A percentile compares a stretch with the other conserved stretches of the same genome.
Conservation (phyloP, 2,888 invertebrate genomes). For the Stenolophus ochropezus region DNA sequence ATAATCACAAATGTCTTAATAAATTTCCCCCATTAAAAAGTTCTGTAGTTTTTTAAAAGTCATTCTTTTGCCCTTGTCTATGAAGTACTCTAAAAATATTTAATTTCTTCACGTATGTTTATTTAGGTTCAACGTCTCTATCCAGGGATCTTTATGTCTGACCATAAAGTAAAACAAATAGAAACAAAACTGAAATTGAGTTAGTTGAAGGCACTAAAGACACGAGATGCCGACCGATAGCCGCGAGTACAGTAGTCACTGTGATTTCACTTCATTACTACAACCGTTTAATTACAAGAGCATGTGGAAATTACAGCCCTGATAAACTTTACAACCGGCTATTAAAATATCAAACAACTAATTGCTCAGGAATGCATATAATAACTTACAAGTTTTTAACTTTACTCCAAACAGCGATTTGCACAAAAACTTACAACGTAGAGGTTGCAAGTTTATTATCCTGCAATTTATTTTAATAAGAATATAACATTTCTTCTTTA, state of each 20-base stretch:
- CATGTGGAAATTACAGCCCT: slow-evolving; percentile 32
- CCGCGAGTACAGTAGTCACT: background rate
- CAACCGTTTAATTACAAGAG: slow-evolving; percentile 29
- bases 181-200: background rate
- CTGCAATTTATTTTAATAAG: background rate
- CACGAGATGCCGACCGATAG: slow-evolving; percentile 21
- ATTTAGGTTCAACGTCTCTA: background rate
- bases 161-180: background rate
- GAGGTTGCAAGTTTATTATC: background rate
- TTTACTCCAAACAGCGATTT: background rate
- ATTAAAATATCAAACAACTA: background rate
- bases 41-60: too few species aligned
- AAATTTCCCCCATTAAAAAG: too few species aligned
- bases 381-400: background rate
- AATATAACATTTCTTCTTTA: background rate
- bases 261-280: slow-evolving; percentile 26
- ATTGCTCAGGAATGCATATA: background rate
- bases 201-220: background rate
- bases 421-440: background rate
- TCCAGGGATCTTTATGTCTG: background rate
- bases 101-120: background rate
- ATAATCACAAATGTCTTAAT: too few species aligned
- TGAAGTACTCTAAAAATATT: background rate
- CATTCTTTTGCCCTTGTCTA: too few species aligned
- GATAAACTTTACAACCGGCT: slow-evolving; percentile 3